phyloP scores from a whole-genome alignment of 2,888 invertebrate species.

The Yponomeuta cagnagella region DNA sequence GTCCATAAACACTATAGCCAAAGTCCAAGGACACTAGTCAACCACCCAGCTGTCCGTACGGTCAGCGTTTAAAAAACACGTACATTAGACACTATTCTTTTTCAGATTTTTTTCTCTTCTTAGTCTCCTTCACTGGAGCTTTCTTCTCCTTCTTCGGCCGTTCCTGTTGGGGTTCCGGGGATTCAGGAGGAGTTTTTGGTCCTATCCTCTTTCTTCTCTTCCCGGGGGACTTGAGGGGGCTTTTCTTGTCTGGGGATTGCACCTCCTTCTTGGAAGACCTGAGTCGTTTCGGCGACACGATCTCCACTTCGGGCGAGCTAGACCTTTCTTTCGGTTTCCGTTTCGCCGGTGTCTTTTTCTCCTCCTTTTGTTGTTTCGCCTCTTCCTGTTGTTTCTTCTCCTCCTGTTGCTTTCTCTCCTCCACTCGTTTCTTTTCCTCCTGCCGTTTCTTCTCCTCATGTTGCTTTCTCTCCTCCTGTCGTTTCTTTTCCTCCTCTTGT shows the following conservation, averaged over 20 bases:
- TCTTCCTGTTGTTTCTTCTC: neutral
- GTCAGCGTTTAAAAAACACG: slow-evolving; percentile 41
- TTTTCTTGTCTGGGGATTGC: slow-evolving; percentile 38
- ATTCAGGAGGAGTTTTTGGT: neutral
- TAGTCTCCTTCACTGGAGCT: slow-evolving; percentile 35
- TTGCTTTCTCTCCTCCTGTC: neutral
- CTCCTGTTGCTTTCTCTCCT: neutral
- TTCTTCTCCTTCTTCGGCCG: slow-evolving; percentile 35
- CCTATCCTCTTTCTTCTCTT: slow-evolving; percentile 27
- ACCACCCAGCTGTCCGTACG: neutral
- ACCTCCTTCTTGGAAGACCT: slow-evolving; percentile 24
- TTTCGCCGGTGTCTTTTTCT: neutral
- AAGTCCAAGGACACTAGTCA: neutral
- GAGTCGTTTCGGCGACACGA: slow-evolving; percentile 21
- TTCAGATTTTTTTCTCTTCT: slow-evolving; percentile 56
- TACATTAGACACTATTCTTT: slow-evolving; percentile 67
- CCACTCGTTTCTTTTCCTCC: neutral
- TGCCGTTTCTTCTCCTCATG: neutral
- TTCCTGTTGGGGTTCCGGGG: neutral
- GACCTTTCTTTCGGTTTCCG: neutral
- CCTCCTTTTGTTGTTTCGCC: neutral
- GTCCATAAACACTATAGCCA: neutral
- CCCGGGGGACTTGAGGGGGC: slow-evolving; percentile 41
- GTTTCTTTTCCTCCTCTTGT: neutral
- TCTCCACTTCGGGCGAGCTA: neutral